Evolutionary conservation across 2,113 vertebrate genomes (phyloP).

Genomic region (Monarcha castaneiventris): DNA sequence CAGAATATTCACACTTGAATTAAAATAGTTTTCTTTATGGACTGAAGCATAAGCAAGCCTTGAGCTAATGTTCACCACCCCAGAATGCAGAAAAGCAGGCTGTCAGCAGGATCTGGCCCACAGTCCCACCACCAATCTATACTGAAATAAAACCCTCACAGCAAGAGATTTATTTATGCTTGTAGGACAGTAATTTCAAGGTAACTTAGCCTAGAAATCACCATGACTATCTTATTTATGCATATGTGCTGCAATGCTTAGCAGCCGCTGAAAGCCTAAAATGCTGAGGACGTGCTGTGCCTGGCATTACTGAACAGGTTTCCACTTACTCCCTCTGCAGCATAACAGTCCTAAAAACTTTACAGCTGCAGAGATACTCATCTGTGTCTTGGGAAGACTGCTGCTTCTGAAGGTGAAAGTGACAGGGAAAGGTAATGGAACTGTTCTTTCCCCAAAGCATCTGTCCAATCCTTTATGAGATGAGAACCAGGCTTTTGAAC

Average conservation of each 20-base stretch:
- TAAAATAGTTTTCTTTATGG: background rate
- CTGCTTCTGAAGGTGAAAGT: background rate
- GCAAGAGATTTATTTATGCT: background rate
- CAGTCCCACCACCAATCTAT: background rate
- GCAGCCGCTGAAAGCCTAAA: background rate
- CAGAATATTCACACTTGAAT: background rate
- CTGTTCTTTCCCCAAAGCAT: background rate
- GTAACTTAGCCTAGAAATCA: slow-evolving; percentile 33
- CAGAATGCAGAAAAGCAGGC: background rate
- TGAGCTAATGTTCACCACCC: background rate
- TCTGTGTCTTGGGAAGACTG: background rate
- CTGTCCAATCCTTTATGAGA: background rate
- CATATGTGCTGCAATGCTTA: background rate
- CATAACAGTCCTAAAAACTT: background rate
- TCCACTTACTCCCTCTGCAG: background rate
- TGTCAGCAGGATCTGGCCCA: background rate
- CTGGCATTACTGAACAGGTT: background rate
- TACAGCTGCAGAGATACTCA: background rate
- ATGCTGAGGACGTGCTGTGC: background rate
- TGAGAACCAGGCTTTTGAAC: background rate
- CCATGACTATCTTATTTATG: slow-evolving; percentile 49
- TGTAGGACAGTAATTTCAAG: slow-evolving; percentile 40
- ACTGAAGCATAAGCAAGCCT: background rate
- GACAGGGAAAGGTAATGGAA: background rate
- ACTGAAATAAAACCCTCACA: background rate